Percentiles rank a stretch among this genome's conserved stretches.
Conservation (phyloP, 2,888 invertebrate genomes). For the Hirtodrosophila confusa region DNA sequence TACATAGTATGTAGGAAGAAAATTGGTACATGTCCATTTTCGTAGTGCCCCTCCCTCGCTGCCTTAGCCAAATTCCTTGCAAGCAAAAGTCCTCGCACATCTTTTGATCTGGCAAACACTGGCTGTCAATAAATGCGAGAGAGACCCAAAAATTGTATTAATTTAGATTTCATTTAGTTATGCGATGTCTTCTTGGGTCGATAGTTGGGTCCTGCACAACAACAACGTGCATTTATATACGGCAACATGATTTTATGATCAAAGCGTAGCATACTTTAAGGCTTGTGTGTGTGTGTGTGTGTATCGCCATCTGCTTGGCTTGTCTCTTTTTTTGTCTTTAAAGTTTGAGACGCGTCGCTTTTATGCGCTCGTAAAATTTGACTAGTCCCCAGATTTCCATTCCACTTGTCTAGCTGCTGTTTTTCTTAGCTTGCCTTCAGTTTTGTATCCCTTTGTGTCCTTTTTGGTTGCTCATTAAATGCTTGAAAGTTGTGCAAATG, state of each 20-base stretch:
- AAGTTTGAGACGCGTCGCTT: conserved; percentile 54
- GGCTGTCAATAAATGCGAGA: conserved; percentile 66
- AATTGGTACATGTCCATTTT: conserved; percentile 65
- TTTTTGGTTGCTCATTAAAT: conserved; percentile 36
- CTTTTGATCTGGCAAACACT: conserved; percentile 64
- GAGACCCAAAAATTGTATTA: conserved; percentile 73
- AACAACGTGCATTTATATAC: conserved; percentile 23
- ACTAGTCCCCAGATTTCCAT: conserved; percentile 50
- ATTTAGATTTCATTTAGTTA: conserved; percentile 74
- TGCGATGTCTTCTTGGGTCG: conserved; percentile 46
- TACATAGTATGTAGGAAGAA: conserved; percentile 12
- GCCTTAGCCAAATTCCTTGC: conserved; percentile 51
- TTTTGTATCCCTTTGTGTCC: conserved; percentile 23
- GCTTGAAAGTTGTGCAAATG: conserved; percentile 46
- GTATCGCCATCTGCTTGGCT: conserved; percentile 8
- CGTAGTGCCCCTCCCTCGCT: background rate
- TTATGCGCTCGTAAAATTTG: conserved; percentile 57
- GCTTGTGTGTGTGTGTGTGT: conserved; percentile 13
- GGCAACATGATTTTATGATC: conserved; percentile 55
- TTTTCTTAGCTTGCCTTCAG: too few relatives aligned
- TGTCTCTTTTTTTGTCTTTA: conserved; percentile 30
- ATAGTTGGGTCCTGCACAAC: conserved; percentile 46
- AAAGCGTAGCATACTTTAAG: conserved; percentile 53
- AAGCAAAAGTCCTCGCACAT: conserved; percentile 56
- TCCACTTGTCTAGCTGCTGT: conserved; percentile 18